Evolutionary conservation across 92 coral and sea anemone genomes (phyloP), one percentile per base, ranked within the genome.

Genomic region (Scolanthus callimorphus): DNA sequence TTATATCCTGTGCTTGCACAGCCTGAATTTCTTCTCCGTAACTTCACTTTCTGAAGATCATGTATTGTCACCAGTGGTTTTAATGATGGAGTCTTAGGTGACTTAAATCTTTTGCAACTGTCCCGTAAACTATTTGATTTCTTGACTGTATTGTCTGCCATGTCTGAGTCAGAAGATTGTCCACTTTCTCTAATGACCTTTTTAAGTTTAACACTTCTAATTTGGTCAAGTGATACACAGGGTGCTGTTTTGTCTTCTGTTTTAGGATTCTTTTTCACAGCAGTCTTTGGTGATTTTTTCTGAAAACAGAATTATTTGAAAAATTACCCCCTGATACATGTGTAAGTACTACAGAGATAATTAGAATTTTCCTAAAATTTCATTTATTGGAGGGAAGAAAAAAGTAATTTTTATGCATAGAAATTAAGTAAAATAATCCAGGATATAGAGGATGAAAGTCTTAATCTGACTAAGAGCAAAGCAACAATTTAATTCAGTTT

Each of bases 201-300:
- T 29, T 73, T 65, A 20, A 92, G 69, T 68, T 88, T 92, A 37
- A 92, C 85, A 63, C 70, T 84, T 60, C 62, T 79, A 49, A 92
- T 83, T 9, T 88, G 92, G 1, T 81, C 94, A 47, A 92, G 80
- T 25, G 96, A 82, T 39, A 91, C 84, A 4, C 55, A 34, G n/a
- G 41, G 51, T 0, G 64, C 23, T 15, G 45, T 28, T 63, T 29
- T 38, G 17, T 11, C 17, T 38, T 20, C 64, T 28, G 20, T 47
- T 43, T 31, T 4, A 27, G 22, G 15, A 27, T 11, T 4, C 24
- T 43, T 12, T 30, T 39, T 15, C 15, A 15, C n/a, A n/a, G n/a
- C n/a, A n/a, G n/a, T n/a, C n/a, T n/a, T n/a, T n/a, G n/a, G n/a
- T n/a, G n/a, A n/a, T n/a, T n/a, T n/a, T n/a, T n/a, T n/a, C n/a